These are phyloP conservation scores for Zoanthus sociatus DNA, from an alignment of 92 coral and sea anemone species.

Conservation along the genomic window DNA sequence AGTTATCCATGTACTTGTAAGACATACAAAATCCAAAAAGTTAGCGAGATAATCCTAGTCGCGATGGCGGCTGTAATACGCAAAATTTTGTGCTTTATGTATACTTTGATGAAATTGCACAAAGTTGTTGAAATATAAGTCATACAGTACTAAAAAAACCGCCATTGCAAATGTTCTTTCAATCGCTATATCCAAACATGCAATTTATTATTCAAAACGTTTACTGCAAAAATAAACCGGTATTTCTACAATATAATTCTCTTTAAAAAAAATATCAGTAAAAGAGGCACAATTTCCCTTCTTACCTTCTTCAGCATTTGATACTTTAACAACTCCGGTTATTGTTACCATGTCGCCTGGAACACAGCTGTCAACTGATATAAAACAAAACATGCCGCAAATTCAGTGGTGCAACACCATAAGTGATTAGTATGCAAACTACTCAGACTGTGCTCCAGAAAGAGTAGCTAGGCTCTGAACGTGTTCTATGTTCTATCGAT, in stretches of 20 bases:
- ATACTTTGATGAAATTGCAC: too few species aligned
- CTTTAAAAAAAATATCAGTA: neutral
- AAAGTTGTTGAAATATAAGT: too few species aligned
- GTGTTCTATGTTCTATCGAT: too few species aligned
- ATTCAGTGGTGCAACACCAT: neutral
- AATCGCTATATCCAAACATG: neutral
- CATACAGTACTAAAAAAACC: too few species aligned
- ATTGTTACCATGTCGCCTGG: slow-evolving; percentile 97
- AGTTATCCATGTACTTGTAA: too few species aligned
- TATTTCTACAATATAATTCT: neutral
- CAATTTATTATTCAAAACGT: neutral
- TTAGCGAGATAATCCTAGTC: too few species aligned
- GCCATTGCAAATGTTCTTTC: too few species aligned
- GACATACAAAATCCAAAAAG: too few species aligned
- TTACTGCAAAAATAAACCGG: neutral
- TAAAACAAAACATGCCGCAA: neutral
- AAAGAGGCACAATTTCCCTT: neutral
- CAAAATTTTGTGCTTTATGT: too few species aligned
- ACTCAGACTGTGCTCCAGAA: neutral
- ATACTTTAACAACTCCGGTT: slow-evolving; percentile 90
- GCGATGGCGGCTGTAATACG: too few species aligned
- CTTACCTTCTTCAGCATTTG: slow-evolving; percentile 89
- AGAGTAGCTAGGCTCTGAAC: neutral
- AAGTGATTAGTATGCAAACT: neutral
- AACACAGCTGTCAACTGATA: slow-evolving; percentile 94